A percentile compares a stretch with the other conserved stretches of the same genome.
Conservation (phyloP, 2,113 vertebrate genomes). For the Dasyornis broadbenti region DNA sequence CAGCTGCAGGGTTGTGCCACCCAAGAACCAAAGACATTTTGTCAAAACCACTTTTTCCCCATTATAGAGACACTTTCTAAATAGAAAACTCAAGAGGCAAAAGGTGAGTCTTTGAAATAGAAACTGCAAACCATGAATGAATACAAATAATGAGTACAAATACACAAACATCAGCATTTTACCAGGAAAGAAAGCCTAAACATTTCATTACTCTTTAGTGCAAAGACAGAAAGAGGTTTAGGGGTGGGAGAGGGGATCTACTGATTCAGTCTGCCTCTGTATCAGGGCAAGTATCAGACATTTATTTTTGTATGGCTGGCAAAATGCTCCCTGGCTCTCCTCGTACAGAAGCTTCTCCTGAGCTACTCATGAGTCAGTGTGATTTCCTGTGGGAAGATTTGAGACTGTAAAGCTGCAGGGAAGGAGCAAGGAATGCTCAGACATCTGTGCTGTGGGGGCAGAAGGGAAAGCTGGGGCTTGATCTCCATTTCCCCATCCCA, state of each 20-base stretch:
- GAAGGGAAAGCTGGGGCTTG: not conserved
- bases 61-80: not conserved
- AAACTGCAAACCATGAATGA: not conserved
- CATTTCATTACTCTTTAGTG: not conserved
- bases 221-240: not conserved
- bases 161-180: not conserved
- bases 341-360: not conserved
- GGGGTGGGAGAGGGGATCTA: not conserved
- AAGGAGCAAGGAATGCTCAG: not conserved
- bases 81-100: not conserved
- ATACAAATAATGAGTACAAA: not conserved
- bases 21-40: not conserved
- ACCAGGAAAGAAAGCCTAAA: not conserved
- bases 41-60: not conserved
- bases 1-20: not conserved
- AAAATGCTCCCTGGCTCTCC: accelerated
- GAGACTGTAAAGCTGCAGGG: not conserved
- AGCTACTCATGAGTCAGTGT: not conserved
- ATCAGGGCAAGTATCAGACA: not conserved
- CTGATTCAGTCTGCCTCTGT: not conserved
- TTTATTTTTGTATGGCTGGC: not conserved
- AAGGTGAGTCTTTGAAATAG: not conserved
- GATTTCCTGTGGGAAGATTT: not conserved
- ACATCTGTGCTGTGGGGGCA: accelerated
- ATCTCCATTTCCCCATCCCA: not conserved